phyloP scores from a whole-genome alignment of 2,113 vertebrate species.

The Tinamus guttatus region DNA sequence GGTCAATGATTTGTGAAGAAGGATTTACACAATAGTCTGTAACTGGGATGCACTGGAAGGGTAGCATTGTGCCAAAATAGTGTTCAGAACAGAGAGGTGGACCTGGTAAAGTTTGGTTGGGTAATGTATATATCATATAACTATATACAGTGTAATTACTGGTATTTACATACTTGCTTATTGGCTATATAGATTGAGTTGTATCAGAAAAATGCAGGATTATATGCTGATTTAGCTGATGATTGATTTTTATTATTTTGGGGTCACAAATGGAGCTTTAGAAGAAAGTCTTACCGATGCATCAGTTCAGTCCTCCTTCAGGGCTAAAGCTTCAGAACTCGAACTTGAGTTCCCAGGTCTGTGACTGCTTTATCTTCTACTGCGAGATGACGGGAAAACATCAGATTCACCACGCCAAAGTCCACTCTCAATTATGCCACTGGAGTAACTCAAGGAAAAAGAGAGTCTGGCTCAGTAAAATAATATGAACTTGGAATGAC shows the following conservation, averaged over 20 bases:
- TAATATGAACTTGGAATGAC: neutral
- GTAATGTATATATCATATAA: neutral
- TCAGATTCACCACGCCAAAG: neutral
- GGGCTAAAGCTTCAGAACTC: neutral
- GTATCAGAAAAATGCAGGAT: neutral
- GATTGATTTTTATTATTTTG: neutral
- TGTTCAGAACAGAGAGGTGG: neutral
- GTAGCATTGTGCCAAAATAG: neutral
- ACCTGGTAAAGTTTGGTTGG: neutral
- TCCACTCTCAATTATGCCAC: neutral
- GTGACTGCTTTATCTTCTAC: neutral
- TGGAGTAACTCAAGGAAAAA: neutral
- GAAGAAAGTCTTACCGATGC: neutral
- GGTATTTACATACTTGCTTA: neutral
- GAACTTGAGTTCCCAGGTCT: neutral
- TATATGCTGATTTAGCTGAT: neutral
- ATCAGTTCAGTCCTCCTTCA: neutral
- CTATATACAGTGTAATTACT: rapidly evolving
- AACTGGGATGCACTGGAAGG: neutral
- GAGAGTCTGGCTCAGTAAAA: neutral
- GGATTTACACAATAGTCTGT: neutral
- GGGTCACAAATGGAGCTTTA: neutral
- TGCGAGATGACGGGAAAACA: neutral
- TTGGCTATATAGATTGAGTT: neutral
- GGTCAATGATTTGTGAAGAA: constrained; percentile 56